Percentiles rank a stretch among this genome's conserved stretches.
These are phyloP conservation scores for Arctia plantaginis DNA, from an alignment of 2,888 invertebrate genomes.

Conservation along the genomic window DNA sequence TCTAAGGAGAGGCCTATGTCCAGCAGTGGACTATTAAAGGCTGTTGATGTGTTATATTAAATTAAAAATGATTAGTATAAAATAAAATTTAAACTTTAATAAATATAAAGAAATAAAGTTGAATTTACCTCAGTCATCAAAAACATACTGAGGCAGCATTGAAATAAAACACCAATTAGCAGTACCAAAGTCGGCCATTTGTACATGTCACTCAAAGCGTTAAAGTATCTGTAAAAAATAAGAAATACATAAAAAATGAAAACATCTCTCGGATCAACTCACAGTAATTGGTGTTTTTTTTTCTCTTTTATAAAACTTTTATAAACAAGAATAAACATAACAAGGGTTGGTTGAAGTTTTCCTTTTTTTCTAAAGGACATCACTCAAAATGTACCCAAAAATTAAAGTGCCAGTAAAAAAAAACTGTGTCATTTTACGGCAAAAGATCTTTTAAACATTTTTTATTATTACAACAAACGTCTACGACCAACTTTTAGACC, in stretches of 20 bases:
- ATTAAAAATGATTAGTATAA: too few relatives aligned
- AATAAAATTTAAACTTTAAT: too few relatives aligned
- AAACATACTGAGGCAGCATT: slow-evolving; percentile 63
- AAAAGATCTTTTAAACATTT: too few relatives aligned
- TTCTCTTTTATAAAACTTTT: not conserved
- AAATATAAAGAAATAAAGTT: not conserved
- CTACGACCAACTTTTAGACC: too few relatives aligned
- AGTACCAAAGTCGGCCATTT: slow-evolving; percentile 69
- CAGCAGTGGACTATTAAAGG: too few relatives aligned
- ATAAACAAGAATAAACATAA: not conserved
- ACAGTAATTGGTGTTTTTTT: not conserved
- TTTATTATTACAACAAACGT: too few relatives aligned
- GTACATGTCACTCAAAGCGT: slow-evolving; percentile 60
- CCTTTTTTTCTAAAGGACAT: not conserved
- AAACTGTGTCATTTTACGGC: too few relatives aligned
- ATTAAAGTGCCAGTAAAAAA: too few relatives aligned
- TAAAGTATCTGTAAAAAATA: slow-evolving; percentile 62
- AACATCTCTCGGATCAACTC: not conserved
- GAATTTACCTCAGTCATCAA: slow-evolving; percentile 64
- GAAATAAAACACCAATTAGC: slow-evolving; percentile 56
- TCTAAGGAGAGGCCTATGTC: too few relatives aligned
- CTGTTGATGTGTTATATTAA: too few relatives aligned
- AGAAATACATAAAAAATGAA: not conserved
- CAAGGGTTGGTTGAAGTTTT: not conserved
- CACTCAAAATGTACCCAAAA: too few relatives aligned